Percentiles rank a stretch among this genome's conserved stretches.
Conservation (phyloP, 2,888 invertebrate genomes). For the Xiphydria camelus region DNA sequence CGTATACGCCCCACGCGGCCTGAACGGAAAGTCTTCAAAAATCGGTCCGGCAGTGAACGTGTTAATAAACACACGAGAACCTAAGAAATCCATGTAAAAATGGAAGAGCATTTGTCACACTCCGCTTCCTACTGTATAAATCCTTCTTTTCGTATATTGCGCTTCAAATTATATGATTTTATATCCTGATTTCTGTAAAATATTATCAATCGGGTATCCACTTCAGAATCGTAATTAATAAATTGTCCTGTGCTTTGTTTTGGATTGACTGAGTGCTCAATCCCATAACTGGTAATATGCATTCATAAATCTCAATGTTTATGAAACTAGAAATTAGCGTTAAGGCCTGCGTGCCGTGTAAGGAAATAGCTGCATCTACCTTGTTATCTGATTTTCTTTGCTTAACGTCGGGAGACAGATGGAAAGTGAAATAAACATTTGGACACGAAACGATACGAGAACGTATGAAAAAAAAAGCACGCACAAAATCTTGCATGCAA, state of each 20-base stretch:
- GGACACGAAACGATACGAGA: no score
- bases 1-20: no score
- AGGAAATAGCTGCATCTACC: not conserved
- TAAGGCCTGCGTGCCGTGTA: not conserved
- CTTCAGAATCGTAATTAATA: conserved; percentile 28
- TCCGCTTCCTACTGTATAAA: no score
- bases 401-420: not conserved
- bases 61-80: no score
- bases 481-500: no score
- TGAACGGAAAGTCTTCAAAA: no score
- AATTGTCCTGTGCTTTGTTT: conserved; percentile 36
- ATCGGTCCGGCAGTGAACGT: no score
- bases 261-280: conserved; percentile 40
- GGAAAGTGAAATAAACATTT: not conserved
- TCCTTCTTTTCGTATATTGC: conserved; percentile 2
- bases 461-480: not conserved
- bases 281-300: conserved; percentile 38
- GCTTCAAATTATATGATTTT: no score
- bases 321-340: conserved; percentile 13
- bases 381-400: not conserved
- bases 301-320: conserved; percentile 28
- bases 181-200: not conserved
- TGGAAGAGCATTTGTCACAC: no score
- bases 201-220: not conserved
- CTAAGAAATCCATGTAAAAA: no score